These are phyloP conservation scores for Plectropomus leopardus DNA, from an alignment of 2,113 vertebrate genomes.

Conservation along the genomic window DNA sequence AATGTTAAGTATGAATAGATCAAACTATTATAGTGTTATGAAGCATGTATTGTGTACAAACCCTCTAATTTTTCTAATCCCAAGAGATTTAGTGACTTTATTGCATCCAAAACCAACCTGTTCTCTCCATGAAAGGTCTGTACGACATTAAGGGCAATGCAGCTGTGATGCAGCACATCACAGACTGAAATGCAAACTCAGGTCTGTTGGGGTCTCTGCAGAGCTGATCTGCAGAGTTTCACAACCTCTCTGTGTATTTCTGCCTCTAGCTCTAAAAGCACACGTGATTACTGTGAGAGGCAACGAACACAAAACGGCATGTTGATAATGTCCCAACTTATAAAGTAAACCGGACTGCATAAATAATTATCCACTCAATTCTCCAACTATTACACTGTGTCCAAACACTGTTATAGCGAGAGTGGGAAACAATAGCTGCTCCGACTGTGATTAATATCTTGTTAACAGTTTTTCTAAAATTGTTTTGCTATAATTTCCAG, in stretches of 20 bases:
- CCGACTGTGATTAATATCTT: constrained; percentile 55
- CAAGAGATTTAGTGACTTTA: too few relatives aligned
- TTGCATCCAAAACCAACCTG: too few relatives aligned
- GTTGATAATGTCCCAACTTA: constrained; percentile 24
- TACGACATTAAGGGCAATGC: background rate
- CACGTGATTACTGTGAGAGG: constrained; percentile 25
- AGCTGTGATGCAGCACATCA: constrained; percentile 20
- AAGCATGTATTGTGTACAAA: too few relatives aligned
- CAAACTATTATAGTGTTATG: too few relatives aligned
- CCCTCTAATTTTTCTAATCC: too few relatives aligned
- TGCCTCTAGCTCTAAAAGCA: constrained; percentile 18
- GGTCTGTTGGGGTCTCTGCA: constrained; percentile 35
- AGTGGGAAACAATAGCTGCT: constrained; percentile 54
- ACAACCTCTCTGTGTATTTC: constrained; percentile 21
- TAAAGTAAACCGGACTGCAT: constrained; percentile 52
- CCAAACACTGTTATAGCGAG: constrained; percentile 27
- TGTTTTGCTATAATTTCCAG: constrained; percentile 56
- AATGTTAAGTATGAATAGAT: too few relatives aligned
- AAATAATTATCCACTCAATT: constrained; percentile 41
- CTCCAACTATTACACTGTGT: constrained; percentile 9
- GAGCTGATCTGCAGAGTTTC: constrained; percentile 46
- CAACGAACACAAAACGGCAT: constrained; percentile 39
- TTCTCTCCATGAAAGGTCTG: too few relatives aligned
- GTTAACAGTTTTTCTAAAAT: constrained; percentile 50
- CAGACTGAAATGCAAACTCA: constrained; percentile 26